Conservation (phyloP, 2,797 vertebrate species). For the Acrossocheilus fasciatus region DNA sequence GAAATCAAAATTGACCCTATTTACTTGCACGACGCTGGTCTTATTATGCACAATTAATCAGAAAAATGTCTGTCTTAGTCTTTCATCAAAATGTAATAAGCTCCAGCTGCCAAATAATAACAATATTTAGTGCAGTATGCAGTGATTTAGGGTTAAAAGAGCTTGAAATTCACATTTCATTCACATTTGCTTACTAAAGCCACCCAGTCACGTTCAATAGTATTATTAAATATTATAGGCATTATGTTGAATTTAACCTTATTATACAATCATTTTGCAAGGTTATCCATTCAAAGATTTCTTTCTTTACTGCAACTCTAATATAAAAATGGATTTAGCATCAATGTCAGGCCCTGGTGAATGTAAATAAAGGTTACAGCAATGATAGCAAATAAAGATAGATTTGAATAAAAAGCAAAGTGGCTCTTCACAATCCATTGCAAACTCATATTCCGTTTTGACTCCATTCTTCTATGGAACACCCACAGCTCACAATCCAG, state of each 20-base stretch:
- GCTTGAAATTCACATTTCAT: not conserved
- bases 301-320: not conserved
- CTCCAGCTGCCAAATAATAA: not conserved
- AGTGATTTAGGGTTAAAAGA: not conserved
- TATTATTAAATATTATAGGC: not conserved
- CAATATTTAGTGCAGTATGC: not conserved
- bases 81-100: not conserved
- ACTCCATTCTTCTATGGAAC: not conserved
- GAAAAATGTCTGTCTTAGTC: not conserved
- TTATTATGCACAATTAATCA: constrained; percentile 7
- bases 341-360: not conserved
- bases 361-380: constrained; percentile 14
- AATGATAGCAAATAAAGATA: not conserved
- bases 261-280: not conserved
- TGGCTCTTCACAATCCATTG: not conserved
- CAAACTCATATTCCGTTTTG: constrained; percentile 2
- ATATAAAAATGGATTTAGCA: not conserved
- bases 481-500: constrained; percentile 11
- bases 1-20: not conserved
- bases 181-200: not conserved
- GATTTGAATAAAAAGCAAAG: not conserved
- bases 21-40: not conserved
- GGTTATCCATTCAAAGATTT: not conserved
- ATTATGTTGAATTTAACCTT: constrained; percentile 6
- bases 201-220: not conserved